Evolutionary conservation across 2,113 vertebrate species (phyloP), one percentile per base, ranked within the genome.

Genomic region (Ochotona princeps): DNA sequence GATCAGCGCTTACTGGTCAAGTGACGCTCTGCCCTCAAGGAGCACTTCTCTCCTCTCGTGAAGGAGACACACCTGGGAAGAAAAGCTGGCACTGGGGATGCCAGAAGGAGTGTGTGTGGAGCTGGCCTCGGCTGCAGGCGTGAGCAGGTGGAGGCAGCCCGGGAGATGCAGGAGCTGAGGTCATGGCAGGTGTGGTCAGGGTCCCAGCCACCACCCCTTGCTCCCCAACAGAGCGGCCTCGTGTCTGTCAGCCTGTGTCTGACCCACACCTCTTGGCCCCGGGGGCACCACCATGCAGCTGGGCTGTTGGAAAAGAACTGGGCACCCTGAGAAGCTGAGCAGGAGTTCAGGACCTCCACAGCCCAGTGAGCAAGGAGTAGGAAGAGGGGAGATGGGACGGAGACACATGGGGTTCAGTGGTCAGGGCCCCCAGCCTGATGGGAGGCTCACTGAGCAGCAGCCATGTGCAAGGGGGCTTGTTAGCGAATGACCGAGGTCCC

Each of bases 401-500:
- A 47, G 47, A 35, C 17, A 2, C 0, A 5, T 8, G 12, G 5
- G 1, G 47, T 60, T 3, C 21, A 66, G 66, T 30, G 0, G 0
- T n/a, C 57, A 23, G 73, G 38, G 32, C 28, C 8, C 4, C n/a
- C 28, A 32, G 73, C 32, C 0, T 6, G 65, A 63, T 17, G 67
- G 30, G 20, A 65, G 30, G 0, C 4, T 44, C 4, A 6, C 38
- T 44, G 38, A 44, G 38, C 38, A 44, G 6, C 38, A 44, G 38
- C 38, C 38, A 44, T 44, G 6, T 44, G 38, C 38, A 44, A 44
- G 38, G 38, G 38, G 38, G 6, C 38, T 44, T 44, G 38, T 44
- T 4, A 4, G 38, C 38, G 38, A 44, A 44, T 44, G 38, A 44
- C 38, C 38, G 38, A 44, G 38, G 38, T 44, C 38, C 38, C 38